Evolutionary conservation across 2,113 vertebrate species (phyloP), one percentile per base, ranked within the genome.

Genomic region (Rhinogobius similis): DNA sequence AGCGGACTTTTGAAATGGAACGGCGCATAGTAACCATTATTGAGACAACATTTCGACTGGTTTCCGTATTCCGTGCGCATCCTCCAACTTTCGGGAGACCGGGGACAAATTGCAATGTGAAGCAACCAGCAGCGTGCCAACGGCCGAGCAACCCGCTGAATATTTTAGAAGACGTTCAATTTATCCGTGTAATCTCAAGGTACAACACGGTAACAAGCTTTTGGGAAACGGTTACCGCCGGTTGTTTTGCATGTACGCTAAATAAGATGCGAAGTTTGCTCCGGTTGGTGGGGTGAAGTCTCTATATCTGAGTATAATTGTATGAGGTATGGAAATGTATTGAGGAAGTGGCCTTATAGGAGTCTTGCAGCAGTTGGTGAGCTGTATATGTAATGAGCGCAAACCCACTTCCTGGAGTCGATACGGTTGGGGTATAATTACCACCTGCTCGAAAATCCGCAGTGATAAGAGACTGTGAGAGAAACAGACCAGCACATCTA

Each of bases 81-180:
- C 36, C 24, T 32, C n/a, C 44, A 44, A 61, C 65, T 66, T 46
- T 62, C 9, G 26, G 13, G 55, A 21, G 52, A 39, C 59, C 44
- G 65, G 44, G n/a, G 62, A 61, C 18, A 27, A 81, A 79, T 77
- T 77, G 53, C 67, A 84, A 81, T 72, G 50, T 62, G 70, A 67
- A 48, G 18, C 26, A 65, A 72, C 65, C 32, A 46, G 68, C 52
- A n/a, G 67, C 56, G 73, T 43, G 55, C 58, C 65, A 46, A 39
- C 43, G 44, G 62, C 72, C 46, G 50, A 23, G 23, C 6, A 16
- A 39, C 12, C 29, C 65, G 21, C 36, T 36, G 53, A 55, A 66
- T 41, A 80, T 55, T 77, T 78, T 13, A 20, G 43, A 58, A 29
- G 13, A 16, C 6, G 2, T 61, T 38, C 6, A 20, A 36, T n/a